phyloP scores from a whole-genome alignment of 2,888 invertebrate species.

The Trichacis sp. region DNA sequence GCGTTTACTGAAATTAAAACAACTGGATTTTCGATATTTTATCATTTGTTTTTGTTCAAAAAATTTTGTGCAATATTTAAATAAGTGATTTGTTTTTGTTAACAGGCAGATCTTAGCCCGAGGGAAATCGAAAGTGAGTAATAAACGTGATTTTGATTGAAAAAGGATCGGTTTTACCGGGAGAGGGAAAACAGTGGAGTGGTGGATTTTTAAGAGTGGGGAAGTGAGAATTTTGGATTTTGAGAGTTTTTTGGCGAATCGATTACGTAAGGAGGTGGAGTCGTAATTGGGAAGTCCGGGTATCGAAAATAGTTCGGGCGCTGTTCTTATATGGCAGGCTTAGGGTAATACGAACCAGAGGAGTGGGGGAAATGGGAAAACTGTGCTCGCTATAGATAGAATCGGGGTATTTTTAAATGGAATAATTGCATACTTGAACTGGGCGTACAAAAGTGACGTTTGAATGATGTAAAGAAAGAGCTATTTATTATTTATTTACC shows the following conservation, averaged over 20 bases:
- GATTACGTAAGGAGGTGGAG: constrained; percentile 33
- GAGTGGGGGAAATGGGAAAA: constrained; percentile 35
- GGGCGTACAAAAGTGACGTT: constrained; percentile 26
- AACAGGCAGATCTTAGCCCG: constrained; percentile 87
- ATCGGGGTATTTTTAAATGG: constrained; percentile 60
- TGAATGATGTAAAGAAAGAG: constrained; percentile 17
- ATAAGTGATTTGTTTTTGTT: constrained; percentile 9
- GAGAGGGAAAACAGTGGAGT: no score
- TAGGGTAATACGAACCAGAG: constrained; percentile 61
- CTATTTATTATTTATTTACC: constrained; percentile 5
- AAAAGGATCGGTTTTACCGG: background rate
- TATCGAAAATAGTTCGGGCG: constrained; percentile 64
- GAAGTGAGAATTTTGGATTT: background rate
- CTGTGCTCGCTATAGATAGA: constrained; percentile 57
- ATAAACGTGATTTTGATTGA: no score
- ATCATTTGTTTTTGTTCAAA: background rate
- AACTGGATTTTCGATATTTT: no score
- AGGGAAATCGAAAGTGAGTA: constrained; percentile 92
- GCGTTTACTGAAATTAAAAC: no score
- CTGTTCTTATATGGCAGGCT: constrained; percentile 67
- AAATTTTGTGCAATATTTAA: constrained; percentile 2
- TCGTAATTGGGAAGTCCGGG: constrained; percentile 50
- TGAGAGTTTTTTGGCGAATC: background rate
- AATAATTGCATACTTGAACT: constrained; percentile 35
- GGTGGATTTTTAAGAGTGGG: background rate